These are phyloP conservation scores for Apeltes quadracus DNA, from an alignment of 2,113 vertebrate species.

Conservation along the genomic window DNA sequence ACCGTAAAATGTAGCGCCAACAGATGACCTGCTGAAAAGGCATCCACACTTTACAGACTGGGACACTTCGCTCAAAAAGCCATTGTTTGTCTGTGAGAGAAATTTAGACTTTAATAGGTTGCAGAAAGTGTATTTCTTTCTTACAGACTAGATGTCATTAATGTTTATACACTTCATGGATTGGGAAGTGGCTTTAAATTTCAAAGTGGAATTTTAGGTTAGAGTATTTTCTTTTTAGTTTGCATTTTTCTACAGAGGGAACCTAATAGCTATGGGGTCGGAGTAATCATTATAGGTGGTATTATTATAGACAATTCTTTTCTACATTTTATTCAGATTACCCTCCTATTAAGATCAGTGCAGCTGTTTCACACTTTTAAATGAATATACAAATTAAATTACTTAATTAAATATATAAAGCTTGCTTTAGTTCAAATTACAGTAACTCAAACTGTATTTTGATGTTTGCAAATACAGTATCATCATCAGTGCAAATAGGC, in stretches of 20 bases:
- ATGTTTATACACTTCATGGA: conserved; percentile 32
- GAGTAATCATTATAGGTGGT: neutral
- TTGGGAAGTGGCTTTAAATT: conserved; percentile 30
- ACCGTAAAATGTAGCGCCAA: conserved; percentile 64
- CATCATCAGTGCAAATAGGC: neutral
- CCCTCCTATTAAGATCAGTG: neutral
- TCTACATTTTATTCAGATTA: neutral
- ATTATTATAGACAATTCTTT: neutral
- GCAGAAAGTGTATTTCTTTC: conserved; percentile 27
- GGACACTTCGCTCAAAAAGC: conserved; percentile 53
- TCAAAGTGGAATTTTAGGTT: neutral
- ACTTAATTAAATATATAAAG: neutral
- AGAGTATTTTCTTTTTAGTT: conserved; percentile 1
- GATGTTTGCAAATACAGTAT: neutral
- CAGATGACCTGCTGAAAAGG: conserved; percentile 69
- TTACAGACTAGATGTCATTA: conserved; percentile 52
- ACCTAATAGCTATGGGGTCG: neutral
- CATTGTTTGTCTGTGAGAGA: conserved; percentile 61
- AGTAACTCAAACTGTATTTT: neutral
- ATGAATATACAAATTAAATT: neutral
- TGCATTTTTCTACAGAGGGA: conserved; percentile 2
- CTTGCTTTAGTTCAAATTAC: neutral
- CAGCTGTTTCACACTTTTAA: neutral
- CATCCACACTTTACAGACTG: conserved; percentile 64
- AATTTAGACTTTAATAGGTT: conserved; percentile 48